A percentile compares a stretch with the other conserved stretches of the same genome.
Conservation (phyloP, 2,888 invertebrate species). For the Oligia fasciuncula region DNA sequence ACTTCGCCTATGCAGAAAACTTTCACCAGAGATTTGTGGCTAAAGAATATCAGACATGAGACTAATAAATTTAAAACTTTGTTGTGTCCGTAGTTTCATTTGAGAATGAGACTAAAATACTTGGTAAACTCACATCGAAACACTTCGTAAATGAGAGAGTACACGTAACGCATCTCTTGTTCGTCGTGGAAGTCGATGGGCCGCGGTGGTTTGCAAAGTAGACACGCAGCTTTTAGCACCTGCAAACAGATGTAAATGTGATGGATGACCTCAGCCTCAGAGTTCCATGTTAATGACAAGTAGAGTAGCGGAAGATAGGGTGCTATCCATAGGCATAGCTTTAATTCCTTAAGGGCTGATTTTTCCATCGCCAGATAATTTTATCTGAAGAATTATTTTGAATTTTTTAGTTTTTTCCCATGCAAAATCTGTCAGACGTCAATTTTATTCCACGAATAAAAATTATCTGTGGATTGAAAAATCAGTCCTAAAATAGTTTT, state of each 20-base stretch:
- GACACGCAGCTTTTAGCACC: conserved; percentile 90
- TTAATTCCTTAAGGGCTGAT: neutral
- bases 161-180: conserved; percentile 93
- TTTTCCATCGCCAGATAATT: no score
- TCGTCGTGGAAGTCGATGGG: conserved; percentile 90
- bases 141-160: conserved; percentile 93
- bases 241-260: conserved; percentile 54
- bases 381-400: no score
- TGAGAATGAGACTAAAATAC: conserved; percentile 15
- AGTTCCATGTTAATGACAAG: neutral
- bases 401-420: no score
- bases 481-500: neutral
- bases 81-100: neutral
- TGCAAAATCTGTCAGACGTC: no score
- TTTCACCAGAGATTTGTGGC: conserved; percentile 29
- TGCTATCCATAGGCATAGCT: neutral
- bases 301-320: neutral
- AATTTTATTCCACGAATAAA: no score
- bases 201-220: conserved; percentile 88
- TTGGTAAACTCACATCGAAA: conserved; percentile 91
- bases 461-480: no score
- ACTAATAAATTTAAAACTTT: conserved; percentile 34
- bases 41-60: conserved; percentile 1
- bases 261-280: neutral
- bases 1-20: conserved; percentile 30